Base-by-base conservation (phyloP, 2,113 vertebrate species). In the Dasyurus viverrinus region DNA sequence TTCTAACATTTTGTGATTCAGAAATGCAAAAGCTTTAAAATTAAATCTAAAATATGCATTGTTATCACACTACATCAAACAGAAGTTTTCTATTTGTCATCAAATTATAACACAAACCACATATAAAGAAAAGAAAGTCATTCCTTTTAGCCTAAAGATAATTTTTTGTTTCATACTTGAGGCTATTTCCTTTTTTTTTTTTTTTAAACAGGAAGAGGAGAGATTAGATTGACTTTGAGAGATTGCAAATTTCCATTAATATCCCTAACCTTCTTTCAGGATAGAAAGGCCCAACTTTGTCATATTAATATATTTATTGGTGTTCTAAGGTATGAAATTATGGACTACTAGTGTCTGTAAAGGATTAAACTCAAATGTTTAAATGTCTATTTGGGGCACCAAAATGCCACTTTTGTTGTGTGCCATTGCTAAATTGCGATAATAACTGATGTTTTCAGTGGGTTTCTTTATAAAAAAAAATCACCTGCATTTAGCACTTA, bases 181-280 rank as follows among this genome's bases (percentile, higher is more conserved):
- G 36, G 12, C 11, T n/a, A 68, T 19, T 68, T 68, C 14, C 30
- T 68, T 94, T 9, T 93, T 96, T 97, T 93, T 52, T 11, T 52
- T 52, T 52, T 6, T 52, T 11, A 5, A 48, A 10, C 50, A 52
- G 50, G 50, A 10, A 52, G 50, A 52, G 50, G 9, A 54, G 53
- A 54, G 19, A 54, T 23, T 23, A 23, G 54, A 54, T 54, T 54
- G 23, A 23, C 22, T 54, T 23, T 23, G 19, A 19, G 22, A 54
- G 54, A 24, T 54, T 23, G 23, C 54, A 54, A 54, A 54, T 19
- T 54, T 54, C 19, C 16, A 54, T 54, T 54, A 54, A 19, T 54
- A 3, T 4, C 54, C 54, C 16, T 54, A 54, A 54, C 19, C 54
- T 54, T 54, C 54, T 54, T 54, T 23, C 19, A 54, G 19, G 5